Percentiles rank a stretch among this genome's conserved stretches.
These are phyloP conservation scores for Odobenus rosmarus DNA, from an alignment of 2,113 vertebrate genomes.

Conservation along the genomic window DNA sequence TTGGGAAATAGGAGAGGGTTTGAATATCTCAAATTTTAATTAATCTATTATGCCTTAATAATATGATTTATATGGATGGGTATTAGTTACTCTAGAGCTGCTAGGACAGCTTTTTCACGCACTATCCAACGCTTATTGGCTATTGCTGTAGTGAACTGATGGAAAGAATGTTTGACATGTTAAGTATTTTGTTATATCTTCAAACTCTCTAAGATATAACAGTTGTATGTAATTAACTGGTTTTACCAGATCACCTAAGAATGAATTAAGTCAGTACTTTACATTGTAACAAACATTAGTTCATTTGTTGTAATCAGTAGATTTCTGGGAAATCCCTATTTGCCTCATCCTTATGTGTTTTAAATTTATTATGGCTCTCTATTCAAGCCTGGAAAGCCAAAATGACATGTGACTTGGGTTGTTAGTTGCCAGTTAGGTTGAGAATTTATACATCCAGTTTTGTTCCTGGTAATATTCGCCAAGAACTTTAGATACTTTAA, in stretches of 20 bases:
- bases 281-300: neutral
- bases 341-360: neutral
- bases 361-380: neutral
- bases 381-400: neutral
- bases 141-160: neutral
- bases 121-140: neutral
- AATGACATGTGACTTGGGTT: neutral
- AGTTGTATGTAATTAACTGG: neutral
- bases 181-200: neutral
- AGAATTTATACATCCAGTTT: slow-evolving; percentile 5
- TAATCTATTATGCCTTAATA: neutral
- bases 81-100: neutral
- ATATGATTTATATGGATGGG: neutral
- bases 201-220: neutral
- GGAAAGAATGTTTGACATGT: neutral
- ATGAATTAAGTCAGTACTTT: slow-evolving; percentile 34
- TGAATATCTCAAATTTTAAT: neutral
- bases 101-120: neutral
- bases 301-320: neutral
- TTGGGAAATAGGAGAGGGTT: neutral
- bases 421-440: neutral
- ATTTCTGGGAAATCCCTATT: neutral
- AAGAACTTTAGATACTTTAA: slow-evolving; percentile 10
- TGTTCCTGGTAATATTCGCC: neutral
- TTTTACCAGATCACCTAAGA: slow-evolving; percentile 9